Base-by-base conservation (phyloP, 2,888 invertebrate genomes). In the Conchocele bisecta region DNA sequence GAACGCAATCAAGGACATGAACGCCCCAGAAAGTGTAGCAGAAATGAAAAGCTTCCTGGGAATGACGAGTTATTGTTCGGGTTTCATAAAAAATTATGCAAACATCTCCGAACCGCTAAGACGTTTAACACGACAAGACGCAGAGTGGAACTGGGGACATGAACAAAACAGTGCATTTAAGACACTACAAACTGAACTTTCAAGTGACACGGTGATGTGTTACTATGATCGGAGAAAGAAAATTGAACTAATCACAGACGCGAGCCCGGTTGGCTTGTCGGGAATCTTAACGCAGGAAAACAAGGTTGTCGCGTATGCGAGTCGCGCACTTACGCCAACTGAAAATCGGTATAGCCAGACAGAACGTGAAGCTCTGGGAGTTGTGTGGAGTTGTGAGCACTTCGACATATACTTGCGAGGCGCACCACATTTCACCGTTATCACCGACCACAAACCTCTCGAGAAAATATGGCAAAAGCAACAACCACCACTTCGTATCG, bases 361-460 rank as follows among this genome's bases (percentile, higher is more conserved):
- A 15, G 80, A 82, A 57, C 56, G 78, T 2, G 83, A 83, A 44
- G 59, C 77, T 35, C 63, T 85, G 15, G 84, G 79, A 9, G 67
- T 85, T 5, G 80, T 82, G 11, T 86, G 81, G 84, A 56, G 73
- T 26, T 72, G 57, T 48, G 72, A 79, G 48, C 72, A 83, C 41
- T 82, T 75, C 57, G 50, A 71, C n/a, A 59, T 75, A 35, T 83
- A 83, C 31, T 51, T 86, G 0, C 26, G 60, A 29, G 83, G 81
- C 44, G 73, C 63, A 13, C 60, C 57, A 48, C 41, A 57, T 11
- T 83, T 86, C 41, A 76, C 63, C 22, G 66, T 83, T 22, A 13
- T 79, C 20, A 83, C 76, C 15, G 81, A 83, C 48, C 83, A 83
- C 66, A 75, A 79, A 39, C 81, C 81, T 9, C 37, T 84, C n/a